Conservation (phyloP, 2,888 invertebrate species). For the Mythimna loreyi region DNA sequence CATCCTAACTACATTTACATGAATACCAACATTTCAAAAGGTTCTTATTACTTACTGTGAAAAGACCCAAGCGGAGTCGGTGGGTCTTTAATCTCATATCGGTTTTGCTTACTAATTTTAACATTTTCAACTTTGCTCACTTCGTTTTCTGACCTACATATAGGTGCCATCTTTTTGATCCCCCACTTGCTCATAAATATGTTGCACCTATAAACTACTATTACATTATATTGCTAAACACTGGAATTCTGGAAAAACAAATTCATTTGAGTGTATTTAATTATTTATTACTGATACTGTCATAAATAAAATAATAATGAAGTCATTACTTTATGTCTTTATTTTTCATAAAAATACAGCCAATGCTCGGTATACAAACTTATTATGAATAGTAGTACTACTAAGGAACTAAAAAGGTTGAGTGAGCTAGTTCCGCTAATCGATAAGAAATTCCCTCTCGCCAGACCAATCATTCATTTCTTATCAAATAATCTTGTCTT, state of each 20-base stretch:
- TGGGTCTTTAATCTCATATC: conserved; percentile 20
- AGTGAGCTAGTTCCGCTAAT: background rate
- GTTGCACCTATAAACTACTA: conserved; percentile 26
- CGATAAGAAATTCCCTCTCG: background rate
- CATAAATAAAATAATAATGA: conserved; percentile 33
- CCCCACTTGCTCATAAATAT: conserved; percentile 24
- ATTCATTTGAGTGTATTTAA: conserved; percentile 38
- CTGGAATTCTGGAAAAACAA: conserved; percentile 35
- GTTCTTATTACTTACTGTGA: conserved; percentile 33
- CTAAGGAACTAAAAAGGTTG: conserved; percentile 2
- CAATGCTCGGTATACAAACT: background rate
- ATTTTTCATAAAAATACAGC: conserved; percentile 7
- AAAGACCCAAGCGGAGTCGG: conserved; percentile 7
- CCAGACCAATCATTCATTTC: conserved; percentile 3
- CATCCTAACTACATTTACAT: background rate
- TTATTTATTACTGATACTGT: conserved; percentile 31
- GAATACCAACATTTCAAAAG: background rate
- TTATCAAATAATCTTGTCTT: conserved; percentile 5
- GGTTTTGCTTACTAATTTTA: conserved; percentile 33
- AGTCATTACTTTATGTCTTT: background rate
- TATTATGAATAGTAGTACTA: too few relatives aligned
- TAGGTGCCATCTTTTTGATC: conserved; percentile 27
- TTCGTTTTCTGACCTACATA: conserved; percentile 40
- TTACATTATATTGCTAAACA: conserved; percentile 37
- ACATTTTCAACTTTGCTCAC: conserved; percentile 35